phyloP scores from a whole-genome alignment of 2,888 invertebrate genomes.

The Tinea trinotella region DNA sequence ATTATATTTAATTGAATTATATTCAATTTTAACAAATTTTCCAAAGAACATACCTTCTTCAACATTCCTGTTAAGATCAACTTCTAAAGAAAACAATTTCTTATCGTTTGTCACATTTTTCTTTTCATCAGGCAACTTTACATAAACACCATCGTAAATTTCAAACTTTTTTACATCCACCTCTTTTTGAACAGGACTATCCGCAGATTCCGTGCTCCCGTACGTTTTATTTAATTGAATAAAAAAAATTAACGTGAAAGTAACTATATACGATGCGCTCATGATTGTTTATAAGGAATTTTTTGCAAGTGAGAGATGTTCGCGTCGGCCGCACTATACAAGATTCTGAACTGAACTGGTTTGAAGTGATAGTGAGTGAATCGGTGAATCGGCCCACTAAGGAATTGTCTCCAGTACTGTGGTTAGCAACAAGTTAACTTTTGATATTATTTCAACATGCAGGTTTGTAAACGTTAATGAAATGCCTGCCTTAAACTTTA shows the following conservation, averaged over 20 bases:
- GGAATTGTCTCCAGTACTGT: constrained; percentile 1
- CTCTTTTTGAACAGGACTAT: constrained; percentile 1
- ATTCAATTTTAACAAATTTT: too few relatives aligned
- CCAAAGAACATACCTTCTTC: constrained; percentile 45
- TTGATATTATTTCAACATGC: background rate
- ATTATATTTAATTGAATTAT: too few relatives aligned
- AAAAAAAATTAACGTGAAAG: background rate
- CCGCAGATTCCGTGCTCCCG: background rate
- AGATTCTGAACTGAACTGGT: constrained; percentile 15
- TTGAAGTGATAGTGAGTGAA: constrained; percentile 10
- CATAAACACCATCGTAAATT: constrained; percentile 45
- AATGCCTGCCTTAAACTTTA: too few relatives aligned
- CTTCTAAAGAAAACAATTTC: constrained; percentile 44
- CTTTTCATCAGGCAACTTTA: constrained; percentile 40
- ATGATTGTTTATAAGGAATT: background rate
- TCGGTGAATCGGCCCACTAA: background rate
- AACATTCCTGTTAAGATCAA: constrained; percentile 35
- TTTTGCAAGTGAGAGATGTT: constrained; percentile 22
- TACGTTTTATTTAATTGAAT: background rate
- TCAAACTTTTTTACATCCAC: constrained; percentile 38
- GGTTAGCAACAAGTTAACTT: background rate
- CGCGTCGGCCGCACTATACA: constrained; percentile 27
- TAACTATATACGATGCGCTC: background rate
- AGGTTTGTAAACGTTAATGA: background rate
- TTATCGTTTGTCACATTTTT: constrained; percentile 28